Conservation (phyloP, 2,888 invertebrate genomes). For the Chrysina gloriosa region DNA sequence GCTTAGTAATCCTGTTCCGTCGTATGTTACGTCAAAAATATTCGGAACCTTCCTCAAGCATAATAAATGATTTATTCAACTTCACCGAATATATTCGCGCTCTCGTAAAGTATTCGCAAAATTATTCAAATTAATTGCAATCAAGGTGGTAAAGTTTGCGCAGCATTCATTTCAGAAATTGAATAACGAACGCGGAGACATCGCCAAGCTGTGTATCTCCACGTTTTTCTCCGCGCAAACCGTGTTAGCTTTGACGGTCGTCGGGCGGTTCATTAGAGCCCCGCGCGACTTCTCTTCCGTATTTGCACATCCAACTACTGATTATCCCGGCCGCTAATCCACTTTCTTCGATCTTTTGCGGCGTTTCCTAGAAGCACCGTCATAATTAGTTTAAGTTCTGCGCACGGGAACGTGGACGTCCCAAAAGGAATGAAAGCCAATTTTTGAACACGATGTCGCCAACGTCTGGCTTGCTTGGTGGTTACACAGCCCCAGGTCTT, state of each 20-base stretch:
- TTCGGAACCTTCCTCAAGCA: too few species aligned
- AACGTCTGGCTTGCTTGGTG: neutral
- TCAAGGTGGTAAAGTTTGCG: slow-evolving; percentile 13
- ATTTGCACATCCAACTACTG: slow-evolving; percentile 55
- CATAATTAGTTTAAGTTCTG: slow-evolving; percentile 53
- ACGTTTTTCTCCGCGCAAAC: slow-evolving; percentile 9
- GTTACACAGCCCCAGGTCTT: slow-evolving; percentile 11
- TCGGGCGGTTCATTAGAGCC: slow-evolving; percentile 55
- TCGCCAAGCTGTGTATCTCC: slow-evolving; percentile 8
- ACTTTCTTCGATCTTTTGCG: slow-evolving; percentile 53
- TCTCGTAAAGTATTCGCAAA: neutral
- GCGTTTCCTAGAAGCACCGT: slow-evolving; percentile 41
- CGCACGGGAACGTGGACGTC: slow-evolving; percentile 11
- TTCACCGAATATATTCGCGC: too few species aligned
- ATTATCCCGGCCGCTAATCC: slow-evolving; percentile 56
- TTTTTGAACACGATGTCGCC: slow-evolving; percentile 15
- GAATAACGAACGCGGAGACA: slow-evolving; percentile 9
- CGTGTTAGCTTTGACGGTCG: slow-evolving; percentile 46
- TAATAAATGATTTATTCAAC: too few species aligned
- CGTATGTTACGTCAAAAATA: too few species aligned
- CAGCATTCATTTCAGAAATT: slow-evolving; percentile 28
- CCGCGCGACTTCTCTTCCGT: slow-evolving; percentile 53
- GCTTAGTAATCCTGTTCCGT: too few species aligned
- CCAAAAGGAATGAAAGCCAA: slow-evolving; percentile 16
- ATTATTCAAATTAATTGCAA: slow-evolving; percentile 17